Conservation (phyloP, 2,888 invertebrate genomes). For the Psylliodes chrysocephalus region DNA sequence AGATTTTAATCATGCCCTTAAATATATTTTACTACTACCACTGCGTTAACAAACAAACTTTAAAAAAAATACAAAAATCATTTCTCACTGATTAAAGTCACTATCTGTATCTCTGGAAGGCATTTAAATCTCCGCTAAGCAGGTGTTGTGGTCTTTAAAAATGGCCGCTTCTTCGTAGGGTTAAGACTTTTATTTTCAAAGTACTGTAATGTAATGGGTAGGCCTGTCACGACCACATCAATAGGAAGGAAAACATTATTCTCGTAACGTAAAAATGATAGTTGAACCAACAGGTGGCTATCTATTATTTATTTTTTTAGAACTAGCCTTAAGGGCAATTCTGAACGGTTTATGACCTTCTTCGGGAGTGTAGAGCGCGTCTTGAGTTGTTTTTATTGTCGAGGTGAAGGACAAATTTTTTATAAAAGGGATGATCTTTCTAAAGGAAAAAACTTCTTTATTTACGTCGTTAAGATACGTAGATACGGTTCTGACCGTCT, state of each 20-base stretch:
- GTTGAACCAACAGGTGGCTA: constrained; percentile 37
- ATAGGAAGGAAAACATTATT: constrained; percentile 33
- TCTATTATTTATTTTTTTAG: constrained; percentile 23
- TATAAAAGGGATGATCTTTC: no score
- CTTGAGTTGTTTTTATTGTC: no score
- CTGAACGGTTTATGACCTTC: constrained; percentile 5
- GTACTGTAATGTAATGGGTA: constrained; percentile 27
- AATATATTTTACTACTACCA: no score
- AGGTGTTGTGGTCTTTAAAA: constrained; percentile 42
- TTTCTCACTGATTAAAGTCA: constrained; percentile 13
- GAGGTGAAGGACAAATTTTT: no score
- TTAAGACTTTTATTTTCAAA: constrained; percentile 31
- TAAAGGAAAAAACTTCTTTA: no score
- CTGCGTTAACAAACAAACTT: not conserved
- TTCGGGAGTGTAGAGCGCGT: no score
- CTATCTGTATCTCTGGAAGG: constrained; percentile 13
- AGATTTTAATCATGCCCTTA: no score
- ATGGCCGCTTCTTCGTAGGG: constrained; percentile 39
- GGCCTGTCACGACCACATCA: constrained; percentile 27
- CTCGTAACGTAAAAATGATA: constrained; percentile 23
- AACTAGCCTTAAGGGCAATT: constrained; percentile 4
- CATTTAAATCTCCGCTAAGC: constrained; percentile 36
- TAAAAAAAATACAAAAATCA: not conserved
- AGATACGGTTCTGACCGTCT: no score
- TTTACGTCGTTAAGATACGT: no score